Conservation (phyloP, 2,113 vertebrate genomes). For the Thalassarche chlororhynchos region DNA sequence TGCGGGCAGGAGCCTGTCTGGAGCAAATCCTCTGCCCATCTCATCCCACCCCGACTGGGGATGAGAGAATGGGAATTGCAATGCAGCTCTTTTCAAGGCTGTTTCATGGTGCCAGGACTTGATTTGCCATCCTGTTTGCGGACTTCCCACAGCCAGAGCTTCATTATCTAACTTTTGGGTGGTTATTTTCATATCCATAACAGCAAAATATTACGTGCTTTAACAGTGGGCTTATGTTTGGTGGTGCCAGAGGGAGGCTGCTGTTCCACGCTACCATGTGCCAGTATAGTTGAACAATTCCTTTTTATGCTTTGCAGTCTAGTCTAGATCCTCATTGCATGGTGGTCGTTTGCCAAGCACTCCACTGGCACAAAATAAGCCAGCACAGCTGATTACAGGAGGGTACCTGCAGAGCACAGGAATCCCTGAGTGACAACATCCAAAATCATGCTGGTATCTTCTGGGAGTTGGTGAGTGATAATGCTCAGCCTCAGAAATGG, state of each 20-base stretch:
- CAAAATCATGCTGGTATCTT: background rate
- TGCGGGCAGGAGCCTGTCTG: background rate
- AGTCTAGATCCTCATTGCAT: background rate
- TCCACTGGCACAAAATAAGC: background rate
- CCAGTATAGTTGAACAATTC: background rate
- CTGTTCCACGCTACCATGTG: background rate
- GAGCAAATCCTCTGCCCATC: background rate
- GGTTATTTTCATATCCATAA: background rate
- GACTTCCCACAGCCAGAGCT: background rate
- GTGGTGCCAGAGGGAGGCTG: background rate
- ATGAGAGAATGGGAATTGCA: background rate
- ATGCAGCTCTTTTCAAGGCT: background rate
- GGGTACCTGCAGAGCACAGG: background rate
- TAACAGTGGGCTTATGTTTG: rapidly evolving
- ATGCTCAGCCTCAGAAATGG: background rate
- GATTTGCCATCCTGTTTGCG: background rate
- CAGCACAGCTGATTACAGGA: background rate
- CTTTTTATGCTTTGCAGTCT: background rate
- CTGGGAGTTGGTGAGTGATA: background rate
- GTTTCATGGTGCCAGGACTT: background rate
- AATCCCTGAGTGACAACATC: background rate
- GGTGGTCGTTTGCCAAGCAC: background rate
- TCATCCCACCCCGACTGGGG: background rate
- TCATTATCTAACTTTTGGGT: background rate
- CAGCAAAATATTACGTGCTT: background rate